Evolutionary conservation across 2,797 vertebrate genomes (phyloP).

Genomic region (Amblyopsis hoosieri): DNA sequence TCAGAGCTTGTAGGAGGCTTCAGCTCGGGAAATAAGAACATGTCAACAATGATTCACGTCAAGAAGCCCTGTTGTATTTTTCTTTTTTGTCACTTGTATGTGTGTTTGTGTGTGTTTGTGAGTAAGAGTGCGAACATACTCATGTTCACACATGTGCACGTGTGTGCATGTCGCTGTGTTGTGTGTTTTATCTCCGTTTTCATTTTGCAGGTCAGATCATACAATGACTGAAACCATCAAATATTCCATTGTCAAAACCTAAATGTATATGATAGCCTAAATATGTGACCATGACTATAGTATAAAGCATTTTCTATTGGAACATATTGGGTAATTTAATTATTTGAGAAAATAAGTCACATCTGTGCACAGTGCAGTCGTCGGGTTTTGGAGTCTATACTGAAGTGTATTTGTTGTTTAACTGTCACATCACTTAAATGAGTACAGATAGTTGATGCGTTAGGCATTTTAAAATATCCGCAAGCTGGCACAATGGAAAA

Average conservation of each 20-base stretch:
- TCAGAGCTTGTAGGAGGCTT: constrained; percentile 29
- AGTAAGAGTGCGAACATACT: neutral
- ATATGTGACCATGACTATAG: constrained; percentile 1
- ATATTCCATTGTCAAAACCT: neutral
- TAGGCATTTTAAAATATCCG: constrained; percentile 33
- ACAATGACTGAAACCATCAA: constrained; percentile 5
- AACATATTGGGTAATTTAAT: too few species aligned
- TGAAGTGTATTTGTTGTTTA: too few species aligned
- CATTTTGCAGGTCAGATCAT: too few species aligned
- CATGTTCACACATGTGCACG: neutral
- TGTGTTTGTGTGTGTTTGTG: neutral
- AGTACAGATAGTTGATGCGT: constrained; percentile 46
- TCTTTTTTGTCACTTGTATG: constrained; percentile 7
- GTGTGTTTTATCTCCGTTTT: constrained; percentile 2
- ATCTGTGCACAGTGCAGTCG: neutral
- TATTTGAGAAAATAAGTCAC: neutral
- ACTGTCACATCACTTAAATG: constrained; percentile 20
- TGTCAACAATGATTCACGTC: constrained; percentile 63
- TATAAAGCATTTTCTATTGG: neutral
- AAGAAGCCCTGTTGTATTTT: constrained; percentile 39
- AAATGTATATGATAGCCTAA: constrained; percentile 17
- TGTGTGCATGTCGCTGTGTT: neutral
- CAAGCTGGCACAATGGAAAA: constrained; percentile 38
- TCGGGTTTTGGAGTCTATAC: too few species aligned
- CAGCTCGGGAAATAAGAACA: constrained; percentile 58